These are phyloP conservation scores for Lagenorhynchus albirostris DNA, from an alignment of 2,113 vertebrate species.

Conservation along the genomic window DNA sequence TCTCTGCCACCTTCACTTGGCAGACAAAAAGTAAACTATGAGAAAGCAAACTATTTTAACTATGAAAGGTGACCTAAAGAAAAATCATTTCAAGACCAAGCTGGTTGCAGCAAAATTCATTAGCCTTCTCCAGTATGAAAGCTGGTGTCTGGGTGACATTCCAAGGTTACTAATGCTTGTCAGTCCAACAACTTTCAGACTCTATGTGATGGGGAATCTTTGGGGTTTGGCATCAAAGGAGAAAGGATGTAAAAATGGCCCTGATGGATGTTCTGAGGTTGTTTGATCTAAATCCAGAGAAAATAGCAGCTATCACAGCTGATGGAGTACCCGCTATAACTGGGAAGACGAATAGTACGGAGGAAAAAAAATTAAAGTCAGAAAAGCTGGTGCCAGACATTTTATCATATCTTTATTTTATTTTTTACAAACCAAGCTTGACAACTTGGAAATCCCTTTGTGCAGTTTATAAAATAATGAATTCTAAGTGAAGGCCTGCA, in stretches of 20 bases:
- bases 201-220: constrained; percentile 76
- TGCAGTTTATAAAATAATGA: constrained; percentile 77
- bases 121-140: constrained; percentile 80
- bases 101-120: constrained; percentile 80
- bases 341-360: constrained; percentile 81
- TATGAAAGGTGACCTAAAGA: constrained; percentile 79
- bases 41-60: constrained; percentile 78
- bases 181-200: constrained; percentile 70
- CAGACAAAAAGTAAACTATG: constrained; percentile 63
- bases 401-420: constrained; percentile 82
- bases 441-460: constrained; percentile 78
- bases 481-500: constrained; percentile 72
- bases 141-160: constrained; percentile 73
- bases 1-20: neutral
- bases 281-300: constrained; percentile 80
- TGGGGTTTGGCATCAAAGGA: constrained; percentile 78
- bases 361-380: constrained; percentile 78
- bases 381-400: constrained; percentile 77
- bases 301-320: constrained; percentile 77
- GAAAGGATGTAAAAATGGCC: constrained; percentile 79
- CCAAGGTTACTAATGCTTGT: constrained; percentile 79
- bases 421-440: constrained; percentile 75
- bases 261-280: constrained; percentile 78
- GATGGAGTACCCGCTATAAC: constrained; percentile 76
- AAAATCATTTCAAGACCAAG: constrained; percentile 79